These are phyloP conservation scores for Diloba caeruleocephala DNA, from an alignment of 2,888 invertebrate species.

Conservation along the genomic window DNA sequence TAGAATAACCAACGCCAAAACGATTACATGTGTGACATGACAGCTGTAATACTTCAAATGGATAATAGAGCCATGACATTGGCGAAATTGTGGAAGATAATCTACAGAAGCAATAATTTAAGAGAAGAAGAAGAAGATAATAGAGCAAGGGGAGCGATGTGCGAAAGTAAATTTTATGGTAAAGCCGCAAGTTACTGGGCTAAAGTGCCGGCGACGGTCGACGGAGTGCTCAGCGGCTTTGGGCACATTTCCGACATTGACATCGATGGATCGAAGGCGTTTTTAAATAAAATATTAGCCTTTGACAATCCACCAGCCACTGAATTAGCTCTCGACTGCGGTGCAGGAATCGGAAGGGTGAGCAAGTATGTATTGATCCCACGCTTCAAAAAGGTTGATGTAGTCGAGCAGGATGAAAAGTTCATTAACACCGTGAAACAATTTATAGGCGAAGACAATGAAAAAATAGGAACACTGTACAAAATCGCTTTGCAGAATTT, in stretches of 20 bases:
- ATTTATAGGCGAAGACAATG: slow-evolving; percentile 73
- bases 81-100: no score
- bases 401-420: slow-evolving; percentile 96
- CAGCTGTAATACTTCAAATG: no score
- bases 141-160: slow-evolving; percentile 49
- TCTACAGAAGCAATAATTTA: slow-evolving; percentile 1
- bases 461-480: slow-evolving; percentile 91
- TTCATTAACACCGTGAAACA: slow-evolving; percentile 94
- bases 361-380: slow-evolving; percentile 94
- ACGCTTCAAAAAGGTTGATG: slow-evolving; percentile 94
- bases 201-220: slow-evolving; percentile 94
- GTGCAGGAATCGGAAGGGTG: slow-evolving; percentile 98
- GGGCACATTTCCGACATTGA: slow-evolving; percentile 95
- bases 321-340: slow-evolving; percentile 96
- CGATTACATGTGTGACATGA: no score
- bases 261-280: slow-evolving; percentile 94
- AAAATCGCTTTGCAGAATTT: slow-evolving; percentile 95
- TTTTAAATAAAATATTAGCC: slow-evolving; percentile 89
- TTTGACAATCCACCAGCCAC: slow-evolving; percentile 87
- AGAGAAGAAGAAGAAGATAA: slow-evolving; percentile 10
- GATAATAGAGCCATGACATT: no score
- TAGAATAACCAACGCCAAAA: no score
- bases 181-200: slow-evolving; percentile 96
- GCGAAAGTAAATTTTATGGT: slow-evolving; percentile 89
- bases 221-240: slow-evolving; percentile 98